Evolutionary conservation across 2,797 vertebrate genomes (phyloP), one percentile per base, ranked within the genome.

Genomic region (Podarcis lilfordi): DNA sequence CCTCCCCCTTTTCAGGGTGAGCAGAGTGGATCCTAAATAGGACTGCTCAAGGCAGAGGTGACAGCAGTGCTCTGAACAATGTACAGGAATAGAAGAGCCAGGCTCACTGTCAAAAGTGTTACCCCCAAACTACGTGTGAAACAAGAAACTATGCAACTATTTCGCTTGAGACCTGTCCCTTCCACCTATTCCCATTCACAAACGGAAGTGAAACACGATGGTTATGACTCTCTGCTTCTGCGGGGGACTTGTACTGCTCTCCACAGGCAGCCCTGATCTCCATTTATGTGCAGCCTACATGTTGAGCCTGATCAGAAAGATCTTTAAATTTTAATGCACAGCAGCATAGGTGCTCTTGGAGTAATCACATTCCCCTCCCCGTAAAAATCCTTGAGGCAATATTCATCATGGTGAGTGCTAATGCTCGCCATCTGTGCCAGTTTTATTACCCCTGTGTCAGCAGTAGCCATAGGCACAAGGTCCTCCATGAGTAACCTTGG

Each of bases 241-340:
- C n/a, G 76, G 23, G 71, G 9, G 59, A 76, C 9, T 8, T 82
- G 61, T 76, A 82, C 76, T 55, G 40, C 50, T 75, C 69, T 81
- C 55, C 68, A 64, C 35, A 61, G 50, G 69, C 71, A 79, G 86
- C 11, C 37, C 19, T 32, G 79, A 6, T 75, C 55, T 82, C 81
- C 27, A n/a, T 43, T 66, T 75, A 61, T 82, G 79, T 45, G 37
- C 55, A 64, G 64, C 79, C 69, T 81, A 50, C 71, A 76, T 82
- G 72, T 68, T 82, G 59, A 37, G 23, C 21, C 80, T 82, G 21
- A 82, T 82, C 40, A 68, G 86, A 87, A 87, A 82, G 80, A 66
- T 40, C 59, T 82, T 82, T 76, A 76, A 55, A 82, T 82, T 87
- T 87, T 82, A 87, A 87, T 75, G 71, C 40, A 1, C 50, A 76